phyloP scores from a whole-genome alignment of 2,113 vertebrate genomes.

The Ibidorhyncha struthersii region DNA sequence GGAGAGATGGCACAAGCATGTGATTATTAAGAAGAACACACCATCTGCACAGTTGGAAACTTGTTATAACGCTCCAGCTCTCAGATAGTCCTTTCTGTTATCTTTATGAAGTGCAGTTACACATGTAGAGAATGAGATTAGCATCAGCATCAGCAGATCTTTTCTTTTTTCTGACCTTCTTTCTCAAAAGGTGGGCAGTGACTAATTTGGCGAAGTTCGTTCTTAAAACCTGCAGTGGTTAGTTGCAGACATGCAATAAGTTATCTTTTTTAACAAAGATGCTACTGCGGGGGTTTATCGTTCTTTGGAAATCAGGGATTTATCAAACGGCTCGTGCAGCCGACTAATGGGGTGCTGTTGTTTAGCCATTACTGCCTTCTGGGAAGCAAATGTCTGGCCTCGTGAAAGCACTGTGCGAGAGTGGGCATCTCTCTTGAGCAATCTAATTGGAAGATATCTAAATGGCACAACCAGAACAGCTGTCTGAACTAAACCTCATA shows the following conservation, averaged over 20 bases:
- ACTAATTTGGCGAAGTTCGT: not conserved
- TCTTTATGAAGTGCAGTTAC: not conserved
- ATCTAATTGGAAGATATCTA: not conserved
- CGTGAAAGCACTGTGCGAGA: not conserved
- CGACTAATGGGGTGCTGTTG: not conserved
- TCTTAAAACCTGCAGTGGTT: not conserved
- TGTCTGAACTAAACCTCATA: not conserved
- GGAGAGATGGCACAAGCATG: not conserved
- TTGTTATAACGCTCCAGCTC: constrained; percentile 26
- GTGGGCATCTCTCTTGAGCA: not conserved
- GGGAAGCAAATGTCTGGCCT: not conserved
- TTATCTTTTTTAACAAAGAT: not conserved
- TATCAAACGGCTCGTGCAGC: not conserved
- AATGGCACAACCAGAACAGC: not conserved
- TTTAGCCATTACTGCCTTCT: not conserved
- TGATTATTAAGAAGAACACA: constrained; percentile 30
- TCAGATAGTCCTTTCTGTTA: constrained; percentile 10
- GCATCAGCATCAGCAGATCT: not conserved
- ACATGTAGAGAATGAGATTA: not conserved
- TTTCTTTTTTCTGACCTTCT: not conserved
- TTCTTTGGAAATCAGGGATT: not conserved
- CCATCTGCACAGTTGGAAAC: constrained; percentile 47
- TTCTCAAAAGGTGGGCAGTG: not conserved
- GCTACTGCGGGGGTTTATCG: not conserved
- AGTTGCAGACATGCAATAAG: not conserved